phyloP scores from a whole-genome alignment of 1,140 invertebrate species.

The Vanessa tameamea region DNA sequence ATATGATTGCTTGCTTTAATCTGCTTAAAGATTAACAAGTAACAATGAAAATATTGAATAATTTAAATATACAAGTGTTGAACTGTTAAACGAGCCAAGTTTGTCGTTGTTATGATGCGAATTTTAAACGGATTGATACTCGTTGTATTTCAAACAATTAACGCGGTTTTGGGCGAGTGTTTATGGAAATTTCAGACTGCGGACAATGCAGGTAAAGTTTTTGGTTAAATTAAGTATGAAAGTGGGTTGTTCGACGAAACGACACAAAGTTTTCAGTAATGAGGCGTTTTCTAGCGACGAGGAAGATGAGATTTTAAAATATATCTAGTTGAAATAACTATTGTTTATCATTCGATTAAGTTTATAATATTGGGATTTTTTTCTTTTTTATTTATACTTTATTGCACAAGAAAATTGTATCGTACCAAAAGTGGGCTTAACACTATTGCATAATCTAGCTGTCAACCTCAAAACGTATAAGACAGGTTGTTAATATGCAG shows the following conservation, averaged over 20 bases:
- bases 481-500: too few species aligned
- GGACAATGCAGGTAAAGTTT: slow-evolving; percentile 12
- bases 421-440: too few species aligned
- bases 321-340: background rate
- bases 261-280: background rate
- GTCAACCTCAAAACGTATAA: too few species aligned
- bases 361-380: background rate
- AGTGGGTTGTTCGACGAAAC: background rate
- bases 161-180: background rate
- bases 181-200: slow-evolving; percentile 8
- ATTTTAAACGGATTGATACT: slow-evolving; percentile 9
- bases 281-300: background rate
- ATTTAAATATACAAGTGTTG: background rate
- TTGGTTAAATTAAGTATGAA: background rate
- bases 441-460: too few species aligned
- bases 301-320: slow-evolving; percentile 2
- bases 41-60: background rate
- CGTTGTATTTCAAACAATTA: slow-evolving; percentile 11
- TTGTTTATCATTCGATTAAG: slow-evolving; percentile 1
- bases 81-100: background rate
- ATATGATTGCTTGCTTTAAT: too few species aligned
- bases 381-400: too few species aligned
- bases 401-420: too few species aligned
- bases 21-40: too few species aligned
- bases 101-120: slow-evolving; percentile 6